These are phyloP conservation scores for Microplitis demolitor DNA, from an alignment of 1,140 invertebrate genomes.

Conservation along the genomic window DNA sequence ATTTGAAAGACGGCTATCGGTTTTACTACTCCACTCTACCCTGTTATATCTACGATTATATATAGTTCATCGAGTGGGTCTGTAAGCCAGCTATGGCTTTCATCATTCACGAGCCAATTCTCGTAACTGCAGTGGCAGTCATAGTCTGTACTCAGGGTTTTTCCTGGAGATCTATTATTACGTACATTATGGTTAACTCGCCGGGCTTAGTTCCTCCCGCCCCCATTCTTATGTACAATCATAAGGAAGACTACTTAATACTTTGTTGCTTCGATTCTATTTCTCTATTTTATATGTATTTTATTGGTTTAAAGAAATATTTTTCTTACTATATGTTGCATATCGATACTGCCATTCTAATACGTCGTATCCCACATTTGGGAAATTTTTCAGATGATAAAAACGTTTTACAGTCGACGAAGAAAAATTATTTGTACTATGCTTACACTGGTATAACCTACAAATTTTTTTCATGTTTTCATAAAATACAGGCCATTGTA, in stretches of 20 bases:
- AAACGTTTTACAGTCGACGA: too few relatives aligned
- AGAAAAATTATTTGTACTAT: too few relatives aligned
- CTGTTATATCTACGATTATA: slow-evolving; percentile 10
- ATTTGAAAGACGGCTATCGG: background rate
- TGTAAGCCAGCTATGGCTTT: slow-evolving; percentile 6
- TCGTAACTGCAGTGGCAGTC: slow-evolving; percentile 6
- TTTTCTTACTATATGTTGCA: too few relatives aligned
- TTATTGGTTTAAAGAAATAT: too few relatives aligned
- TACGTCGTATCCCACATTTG: too few relatives aligned
- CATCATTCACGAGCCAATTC: slow-evolving; percentile 23
- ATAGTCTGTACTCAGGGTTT: slow-evolving; percentile 19
- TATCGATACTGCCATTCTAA: too few relatives aligned
- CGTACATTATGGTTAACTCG: slow-evolving; percentile 9
- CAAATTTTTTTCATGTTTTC: too few relatives aligned
- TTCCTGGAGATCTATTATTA: slow-evolving; percentile 35
- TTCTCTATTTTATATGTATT: background rate
- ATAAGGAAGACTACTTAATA: background rate
- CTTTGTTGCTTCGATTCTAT: background rate
- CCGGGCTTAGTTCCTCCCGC: slow-evolving; percentile 20
- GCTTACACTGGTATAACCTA: too few relatives aligned
- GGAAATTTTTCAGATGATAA: too few relatives aligned
- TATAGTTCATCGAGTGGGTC: slow-evolving; percentile 14
- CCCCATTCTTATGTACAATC: background rate
- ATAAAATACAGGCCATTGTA: too few relatives aligned
- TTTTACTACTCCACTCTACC: slow-evolving; percentile 1